These are phyloP conservation scores for Hyles lineata DNA, from an alignment of 2,888 invertebrate genomes.

Conservation along the genomic window DNA sequence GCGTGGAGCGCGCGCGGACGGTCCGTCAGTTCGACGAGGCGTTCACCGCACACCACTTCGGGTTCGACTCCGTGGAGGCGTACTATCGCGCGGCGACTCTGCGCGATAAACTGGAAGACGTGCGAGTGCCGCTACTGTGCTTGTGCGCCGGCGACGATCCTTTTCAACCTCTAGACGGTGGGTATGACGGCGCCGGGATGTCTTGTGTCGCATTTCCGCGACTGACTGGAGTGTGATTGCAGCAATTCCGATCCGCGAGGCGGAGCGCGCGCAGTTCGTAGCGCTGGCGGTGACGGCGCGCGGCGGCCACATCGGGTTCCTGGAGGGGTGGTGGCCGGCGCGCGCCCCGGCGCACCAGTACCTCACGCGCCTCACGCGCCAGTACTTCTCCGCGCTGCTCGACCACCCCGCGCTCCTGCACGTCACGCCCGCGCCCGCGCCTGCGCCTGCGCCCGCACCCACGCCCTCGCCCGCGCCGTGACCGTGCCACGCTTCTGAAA, in stretches of 20 bases:
- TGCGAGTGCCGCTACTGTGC: slow-evolving; percentile 91
- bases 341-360: slow-evolving; percentile 66
- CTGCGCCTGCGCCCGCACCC: slow-evolving; percentile 36
- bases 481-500: not conserved
- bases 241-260: slow-evolving; percentile 86
- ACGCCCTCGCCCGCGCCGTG: not conserved
- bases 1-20: slow-evolving; percentile 87
- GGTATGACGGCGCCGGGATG: not conserved
- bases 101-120: slow-evolving; percentile 88
- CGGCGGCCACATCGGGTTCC: slow-evolving; percentile 92
- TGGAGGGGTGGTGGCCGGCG: slow-evolving; percentile 91
- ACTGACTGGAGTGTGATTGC: not conserved
- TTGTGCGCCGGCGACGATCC: slow-evolving; percentile 95
- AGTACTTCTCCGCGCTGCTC: slow-evolving; percentile 87
- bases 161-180: slow-evolving; percentile 89
- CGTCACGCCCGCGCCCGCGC: not conserved
- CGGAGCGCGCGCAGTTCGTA: slow-evolving; percentile 86
- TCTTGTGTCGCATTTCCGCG: not conserved
- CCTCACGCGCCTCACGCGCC: slow-evolving; percentile 80
- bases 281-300: slow-evolving; percentile 90
- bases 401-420: slow-evolving; percentile 51
- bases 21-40: slow-evolving; percentile 91
- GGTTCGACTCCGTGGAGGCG: slow-evolving; percentile 90
- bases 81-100: slow-evolving; percentile 88
- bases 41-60: slow-evolving; percentile 93